Conservation (phyloP, 2,888 invertebrate genomes). For the Zonitis immaculata region DNA sequence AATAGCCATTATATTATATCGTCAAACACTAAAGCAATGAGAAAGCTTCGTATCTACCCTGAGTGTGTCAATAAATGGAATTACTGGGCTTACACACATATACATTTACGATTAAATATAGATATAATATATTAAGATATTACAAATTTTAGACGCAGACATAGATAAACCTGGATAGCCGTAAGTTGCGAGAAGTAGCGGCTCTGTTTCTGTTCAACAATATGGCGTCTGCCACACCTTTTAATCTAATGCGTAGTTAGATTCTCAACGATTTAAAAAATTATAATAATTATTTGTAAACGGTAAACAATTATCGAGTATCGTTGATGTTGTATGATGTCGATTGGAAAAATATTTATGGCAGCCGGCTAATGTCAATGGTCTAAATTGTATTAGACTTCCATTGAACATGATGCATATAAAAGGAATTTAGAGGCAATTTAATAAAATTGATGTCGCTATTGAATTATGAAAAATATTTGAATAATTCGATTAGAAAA, state of each 20-base stretch:
- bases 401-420: slow-evolving; percentile 24
- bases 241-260: slow-evolving; percentile 43
- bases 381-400: slow-evolving; percentile 4
- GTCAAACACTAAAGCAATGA: slow-evolving; percentile 14
- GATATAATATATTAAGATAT: slow-evolving; percentile 2
- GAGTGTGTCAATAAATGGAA: slow-evolving; percentile 32
- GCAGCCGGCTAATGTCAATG: slow-evolving; percentile 14
- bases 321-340: neutral
- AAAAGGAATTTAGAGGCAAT: slow-evolving; percentile 27
- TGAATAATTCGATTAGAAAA: too few relatives aligned
- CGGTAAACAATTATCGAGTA: neutral
- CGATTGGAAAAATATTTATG: neutral
- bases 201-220: slow-evolving; percentile 41
- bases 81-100: slow-evolving; percentile 1
- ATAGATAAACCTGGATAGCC: slow-evolving; percentile 10
- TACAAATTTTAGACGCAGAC: slow-evolving; percentile 14
- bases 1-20: slow-evolving; percentile 33
- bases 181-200: slow-evolving; percentile 17
- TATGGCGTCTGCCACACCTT: slow-evolving; percentile 50
- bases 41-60: slow-evolving; percentile 35
- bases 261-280: neutral
- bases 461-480: too few relatives aligned
- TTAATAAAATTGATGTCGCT: too few relatives aligned
- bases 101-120: neutral
- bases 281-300: neutral